These are phyloP conservation scores for Sebastes paucispinis DNA, from an alignment of 2,797 vertebrate species.

Conservation along the genomic window DNA sequence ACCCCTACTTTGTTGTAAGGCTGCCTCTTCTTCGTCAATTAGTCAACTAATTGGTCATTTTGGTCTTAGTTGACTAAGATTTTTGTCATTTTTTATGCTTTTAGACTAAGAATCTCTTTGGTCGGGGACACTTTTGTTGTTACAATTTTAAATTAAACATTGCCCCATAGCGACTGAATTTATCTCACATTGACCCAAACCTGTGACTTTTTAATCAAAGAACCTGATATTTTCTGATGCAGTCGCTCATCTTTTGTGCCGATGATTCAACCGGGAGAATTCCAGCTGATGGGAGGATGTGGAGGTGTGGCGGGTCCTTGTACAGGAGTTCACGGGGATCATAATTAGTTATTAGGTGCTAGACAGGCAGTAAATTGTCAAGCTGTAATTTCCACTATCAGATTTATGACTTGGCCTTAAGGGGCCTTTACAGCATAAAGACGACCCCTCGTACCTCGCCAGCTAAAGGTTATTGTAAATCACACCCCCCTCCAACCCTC, in stretches of 20 bases:
- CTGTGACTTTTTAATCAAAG: background rate
- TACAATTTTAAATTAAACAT: background rate
- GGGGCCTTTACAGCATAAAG: slow-evolving; percentile 52
- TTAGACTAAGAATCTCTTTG: too few species aligned
- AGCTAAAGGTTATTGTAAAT: slow-evolving; percentile 75
- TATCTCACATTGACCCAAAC: background rate
- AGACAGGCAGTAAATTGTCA: slow-evolving; percentile 63
- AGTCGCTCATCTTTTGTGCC: background rate
- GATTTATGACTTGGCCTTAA: slow-evolving; percentile 67
- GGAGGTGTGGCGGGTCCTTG: background rate
- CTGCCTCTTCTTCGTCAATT: rapidly evolving
- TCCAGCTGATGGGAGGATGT: background rate
- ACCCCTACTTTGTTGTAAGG: too few species aligned
- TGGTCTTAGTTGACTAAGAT: too few species aligned
- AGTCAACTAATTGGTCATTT: too few species aligned
- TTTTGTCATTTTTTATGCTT: too few species aligned
- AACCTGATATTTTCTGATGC: background rate
- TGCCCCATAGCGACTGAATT: background rate
- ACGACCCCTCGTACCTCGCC: slow-evolving; percentile 54
- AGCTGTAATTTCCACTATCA: slow-evolving; percentile 59
- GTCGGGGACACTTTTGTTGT: too few species aligned
- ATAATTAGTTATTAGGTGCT: slow-evolving; percentile 67
- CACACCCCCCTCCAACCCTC: slow-evolving; percentile 27
- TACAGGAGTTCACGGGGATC: slow-evolving; percentile 54
- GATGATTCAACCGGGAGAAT: background rate